phyloP scores from a whole-genome alignment of 2,888 invertebrate genomes.

The Lasioglossum leucozonium region DNA sequence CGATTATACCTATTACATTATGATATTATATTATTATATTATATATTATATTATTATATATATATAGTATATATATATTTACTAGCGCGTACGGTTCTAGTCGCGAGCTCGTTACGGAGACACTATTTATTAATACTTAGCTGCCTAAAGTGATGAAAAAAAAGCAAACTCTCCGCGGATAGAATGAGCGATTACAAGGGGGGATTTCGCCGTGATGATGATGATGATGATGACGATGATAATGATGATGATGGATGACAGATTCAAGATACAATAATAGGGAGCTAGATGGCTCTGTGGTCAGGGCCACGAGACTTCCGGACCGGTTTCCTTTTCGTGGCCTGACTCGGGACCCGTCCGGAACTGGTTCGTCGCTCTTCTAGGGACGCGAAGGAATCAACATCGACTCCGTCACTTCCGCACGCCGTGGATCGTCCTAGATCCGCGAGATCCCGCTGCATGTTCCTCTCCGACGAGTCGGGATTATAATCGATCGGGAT shows the following conservation, averaged over 20 bases:
- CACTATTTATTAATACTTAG: slow-evolving; percentile 74
- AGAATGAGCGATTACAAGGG: slow-evolving; percentile 17
- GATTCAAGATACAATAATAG: slow-evolving; percentile 29
- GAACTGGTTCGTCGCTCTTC: neutral
- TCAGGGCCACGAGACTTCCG: slow-evolving; percentile 28
- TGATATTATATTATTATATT: slow-evolving; percentile 76
- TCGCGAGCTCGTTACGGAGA: slow-evolving; percentile 76
- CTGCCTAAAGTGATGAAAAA: slow-evolving; percentile 69
- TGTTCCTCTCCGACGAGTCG: slow-evolving; percentile 51
- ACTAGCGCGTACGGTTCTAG: slow-evolving; percentile 77
- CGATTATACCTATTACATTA: slow-evolving; percentile 78
- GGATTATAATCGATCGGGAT: slow-evolving; percentile 34
- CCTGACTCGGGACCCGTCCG: neutral
- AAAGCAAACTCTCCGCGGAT: slow-evolving; percentile 28
- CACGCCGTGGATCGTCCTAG: slow-evolving; percentile 15
- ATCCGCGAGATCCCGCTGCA: slow-evolving; percentile 30
- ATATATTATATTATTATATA: slow-evolving; percentile 72
- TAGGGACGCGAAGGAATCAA: slow-evolving; percentile 21
- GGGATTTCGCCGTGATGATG: slow-evolving; percentile 31
- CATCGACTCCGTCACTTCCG: slow-evolving; percentile 10
- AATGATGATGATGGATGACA: slow-evolving; percentile 8
- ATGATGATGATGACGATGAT: neutral
- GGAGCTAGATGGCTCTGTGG: slow-evolving; percentile 12
- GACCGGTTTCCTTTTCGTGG: neutral
- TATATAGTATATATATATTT: slow-evolving; percentile 75